These are phyloP conservation scores for Peromyscus nudipes DNA, from an alignment of 2,797 vertebrate species.

Conservation along the genomic window DNA sequence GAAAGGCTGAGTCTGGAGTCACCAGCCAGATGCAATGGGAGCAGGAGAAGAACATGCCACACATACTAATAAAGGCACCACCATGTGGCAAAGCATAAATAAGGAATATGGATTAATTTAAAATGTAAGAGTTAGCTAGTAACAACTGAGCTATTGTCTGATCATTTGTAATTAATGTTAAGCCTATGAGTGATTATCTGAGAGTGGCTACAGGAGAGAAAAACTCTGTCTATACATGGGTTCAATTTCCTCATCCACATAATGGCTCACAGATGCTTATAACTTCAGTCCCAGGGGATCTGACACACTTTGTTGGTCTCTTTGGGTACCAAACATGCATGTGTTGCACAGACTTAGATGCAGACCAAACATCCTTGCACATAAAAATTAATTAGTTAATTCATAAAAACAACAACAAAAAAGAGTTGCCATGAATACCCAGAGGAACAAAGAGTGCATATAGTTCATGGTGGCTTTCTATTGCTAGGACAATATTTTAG, in stretches of 20 bases:
- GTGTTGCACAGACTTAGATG: neutral
- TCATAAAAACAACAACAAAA: neutral
- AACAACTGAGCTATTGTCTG: too few relatives aligned
- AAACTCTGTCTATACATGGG: neutral
- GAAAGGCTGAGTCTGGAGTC: too few relatives aligned
- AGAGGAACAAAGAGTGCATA: neutral
- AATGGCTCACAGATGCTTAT: neutral
- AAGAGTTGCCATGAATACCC: neutral
- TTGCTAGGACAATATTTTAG: neutral
- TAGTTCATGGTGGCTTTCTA: neutral
- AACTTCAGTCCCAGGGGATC: neutral
- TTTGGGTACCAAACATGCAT: neutral
- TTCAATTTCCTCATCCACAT: neutral
- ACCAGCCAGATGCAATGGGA: too few relatives aligned
- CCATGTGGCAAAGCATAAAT: too few relatives aligned
- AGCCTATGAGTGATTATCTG: too few relatives aligned
- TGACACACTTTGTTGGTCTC: neutral
- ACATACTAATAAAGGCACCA: too few relatives aligned
- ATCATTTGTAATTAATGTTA: too few relatives aligned
- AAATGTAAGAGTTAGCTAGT: too few relatives aligned
- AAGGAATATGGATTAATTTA: too few relatives aligned
- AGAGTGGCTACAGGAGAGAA: too few relatives aligned
- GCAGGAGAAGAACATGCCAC: too few relatives aligned
- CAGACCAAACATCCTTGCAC: neutral
- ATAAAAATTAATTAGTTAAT: neutral